Conservation (phyloP, 2,797 vertebrate species). For the Natrix natrix region DNA sequence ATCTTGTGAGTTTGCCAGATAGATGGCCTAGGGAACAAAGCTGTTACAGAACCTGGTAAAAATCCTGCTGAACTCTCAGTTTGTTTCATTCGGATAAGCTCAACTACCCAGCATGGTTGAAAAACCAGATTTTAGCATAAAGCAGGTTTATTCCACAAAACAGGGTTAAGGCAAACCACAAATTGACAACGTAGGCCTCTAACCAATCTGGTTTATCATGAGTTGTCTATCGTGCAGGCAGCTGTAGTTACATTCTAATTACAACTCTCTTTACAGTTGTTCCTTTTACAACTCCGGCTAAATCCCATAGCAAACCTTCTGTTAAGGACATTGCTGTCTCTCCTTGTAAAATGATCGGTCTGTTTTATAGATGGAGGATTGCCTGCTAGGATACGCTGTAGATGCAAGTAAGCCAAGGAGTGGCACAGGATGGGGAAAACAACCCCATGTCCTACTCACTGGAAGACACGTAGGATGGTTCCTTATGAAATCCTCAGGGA, state of each 20-base stretch:
- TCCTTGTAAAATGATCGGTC: neutral
- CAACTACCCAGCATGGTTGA: neutral
- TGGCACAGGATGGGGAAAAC: neutral
- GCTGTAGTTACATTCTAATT: neutral
- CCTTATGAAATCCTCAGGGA: neutral
- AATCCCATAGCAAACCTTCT: neutral
- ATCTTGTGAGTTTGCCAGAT: too few species aligned
- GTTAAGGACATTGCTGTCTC: neutral
- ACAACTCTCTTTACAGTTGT: too few species aligned
- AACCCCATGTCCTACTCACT: neutral
- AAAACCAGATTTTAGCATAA: neutral
- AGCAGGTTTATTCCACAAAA: neutral
- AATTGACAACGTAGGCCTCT: neutral
- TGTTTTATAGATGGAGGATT: neutral
- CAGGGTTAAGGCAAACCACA: neutral
- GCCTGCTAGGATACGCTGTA: neutral
- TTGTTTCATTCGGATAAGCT: neutral
- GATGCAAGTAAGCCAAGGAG: neutral
- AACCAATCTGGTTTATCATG: neutral
- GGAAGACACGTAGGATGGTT: neutral
- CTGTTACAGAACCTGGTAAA: too few species aligned
- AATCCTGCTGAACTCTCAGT: neutral
- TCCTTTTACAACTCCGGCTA: neutral
- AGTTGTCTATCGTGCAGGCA: neutral
- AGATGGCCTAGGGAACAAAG: too few species aligned